Percentiles rank a stretch among this genome's conserved stretches.
These are phyloP conservation scores for Rhyacophila evoluta DNA, from an alignment of 2,888 invertebrate species.

Conservation along the genomic window DNA sequence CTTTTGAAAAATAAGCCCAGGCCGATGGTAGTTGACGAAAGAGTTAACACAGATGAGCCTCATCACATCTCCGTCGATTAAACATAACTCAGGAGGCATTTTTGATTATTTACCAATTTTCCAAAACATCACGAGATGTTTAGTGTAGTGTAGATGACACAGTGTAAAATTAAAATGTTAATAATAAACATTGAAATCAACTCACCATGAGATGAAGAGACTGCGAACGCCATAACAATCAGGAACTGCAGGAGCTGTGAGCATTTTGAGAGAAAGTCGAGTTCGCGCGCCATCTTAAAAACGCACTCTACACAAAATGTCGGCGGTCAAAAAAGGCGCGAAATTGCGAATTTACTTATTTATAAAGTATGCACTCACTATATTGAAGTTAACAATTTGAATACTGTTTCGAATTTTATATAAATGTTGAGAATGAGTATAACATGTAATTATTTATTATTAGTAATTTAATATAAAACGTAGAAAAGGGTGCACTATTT, in stretches of 20 bases:
- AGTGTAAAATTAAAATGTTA: no score
- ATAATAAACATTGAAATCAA: neutral
- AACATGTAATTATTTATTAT: neutral
- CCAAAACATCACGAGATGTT: no score
- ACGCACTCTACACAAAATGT: neutral
- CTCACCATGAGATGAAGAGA: conserved; percentile 4
- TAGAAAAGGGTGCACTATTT: conserved; percentile 1
- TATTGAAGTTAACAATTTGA: neutral
- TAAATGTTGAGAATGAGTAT: neutral
- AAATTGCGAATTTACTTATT: neutral
- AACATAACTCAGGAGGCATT: no score
- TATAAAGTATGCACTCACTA: no score
- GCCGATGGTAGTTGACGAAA: no score
- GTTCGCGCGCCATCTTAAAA: neutral
- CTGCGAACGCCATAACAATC: conserved; percentile 1
- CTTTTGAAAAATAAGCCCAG: no score
- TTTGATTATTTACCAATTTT: no score
- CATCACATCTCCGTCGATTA: no score
- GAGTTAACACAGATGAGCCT: no score
- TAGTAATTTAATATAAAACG: conserved; percentile 1
- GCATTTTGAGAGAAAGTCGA: neutral
- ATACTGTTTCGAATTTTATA: neutral
- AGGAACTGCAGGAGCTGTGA: conserved; percentile 1
- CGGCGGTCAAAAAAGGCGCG: neutral
- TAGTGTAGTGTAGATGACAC: no score